phyloP scores from a whole-genome alignment of 2,888 invertebrate species.

The Diadegma fenestrale region DNA sequence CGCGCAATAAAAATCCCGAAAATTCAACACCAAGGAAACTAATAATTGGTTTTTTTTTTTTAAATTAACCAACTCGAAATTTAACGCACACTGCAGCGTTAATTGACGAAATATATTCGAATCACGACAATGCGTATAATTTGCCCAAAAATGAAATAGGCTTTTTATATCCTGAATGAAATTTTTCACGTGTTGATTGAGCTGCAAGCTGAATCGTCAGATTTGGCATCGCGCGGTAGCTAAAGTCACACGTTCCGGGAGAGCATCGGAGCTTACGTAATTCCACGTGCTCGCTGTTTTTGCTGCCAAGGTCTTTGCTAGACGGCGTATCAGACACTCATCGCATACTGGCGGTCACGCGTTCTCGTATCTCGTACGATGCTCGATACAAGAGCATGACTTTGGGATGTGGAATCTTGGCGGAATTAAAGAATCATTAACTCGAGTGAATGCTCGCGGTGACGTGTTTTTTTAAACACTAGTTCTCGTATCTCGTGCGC shows the following conservation, averaged over 20 bases:
- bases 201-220: constrained; percentile 29
- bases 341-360: constrained; percentile 39
- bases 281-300: constrained; percentile 67
- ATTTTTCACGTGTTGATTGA: background rate
- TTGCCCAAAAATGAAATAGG: too few species aligned
- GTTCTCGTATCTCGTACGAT: constrained; percentile 6
- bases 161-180: background rate
- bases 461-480: constrained; percentile 23
- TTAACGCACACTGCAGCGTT: background rate
- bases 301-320: constrained; percentile 67
- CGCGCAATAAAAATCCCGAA: too few species aligned
- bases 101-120: background rate
- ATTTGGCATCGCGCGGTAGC: constrained; percentile 50
- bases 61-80: background rate
- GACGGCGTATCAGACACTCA: constrained; percentile 51
- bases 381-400: background rate
- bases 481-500: constrained; percentile 5
- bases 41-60: background rate
- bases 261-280: constrained; percentile 65
- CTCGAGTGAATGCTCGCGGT: background rate
- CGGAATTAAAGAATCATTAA: background rate
- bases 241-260: constrained; percentile 50
- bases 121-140: background rate
- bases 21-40: background rate
- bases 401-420: background rate